Percentiles rank a stretch among this genome's conserved stretches.
Conservation (phyloP, 2,888 invertebrate genomes). For the Cryptocephalus primarius region DNA sequence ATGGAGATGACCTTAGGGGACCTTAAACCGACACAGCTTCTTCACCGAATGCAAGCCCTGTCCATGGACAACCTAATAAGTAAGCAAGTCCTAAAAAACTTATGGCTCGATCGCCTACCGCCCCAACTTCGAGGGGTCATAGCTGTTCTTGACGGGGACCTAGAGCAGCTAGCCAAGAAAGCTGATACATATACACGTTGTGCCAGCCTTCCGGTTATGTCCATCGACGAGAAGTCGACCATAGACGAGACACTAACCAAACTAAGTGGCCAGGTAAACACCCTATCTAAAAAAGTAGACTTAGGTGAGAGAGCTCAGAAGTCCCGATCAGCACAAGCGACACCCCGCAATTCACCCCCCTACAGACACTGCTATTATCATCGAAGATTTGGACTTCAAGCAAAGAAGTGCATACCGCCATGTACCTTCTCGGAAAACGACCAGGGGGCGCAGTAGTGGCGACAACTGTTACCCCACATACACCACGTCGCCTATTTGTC, state of each 20-base stretch:
- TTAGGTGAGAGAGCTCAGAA: background rate
- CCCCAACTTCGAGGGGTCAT: conserved; percentile 1
- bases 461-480: background rate
- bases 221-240: background rate
- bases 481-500: background rate
- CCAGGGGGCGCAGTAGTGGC: background rate
- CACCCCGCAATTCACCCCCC: too few relatives aligned
- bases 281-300: background rate
- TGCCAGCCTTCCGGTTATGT: background rate
- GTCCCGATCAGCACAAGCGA: too few relatives aligned
- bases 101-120: conserved; percentile 2
- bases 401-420: background rate
- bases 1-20: background rate
- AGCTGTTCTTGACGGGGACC: background rate
- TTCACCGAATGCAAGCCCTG: background rate
- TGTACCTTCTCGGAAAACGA: background rate
- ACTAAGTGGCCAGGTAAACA: background rate
- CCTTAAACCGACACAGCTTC: background rate
- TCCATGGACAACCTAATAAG: background rate
- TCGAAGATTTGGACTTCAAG: background rate
- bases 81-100: background rate
- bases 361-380: background rate
- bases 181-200: background rate
- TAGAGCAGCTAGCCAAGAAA: background rate
- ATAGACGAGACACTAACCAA: background rate